Evolutionary conservation across 2,888 invertebrate genomes (phyloP).

Genomic region (Sycophila texana): DNA sequence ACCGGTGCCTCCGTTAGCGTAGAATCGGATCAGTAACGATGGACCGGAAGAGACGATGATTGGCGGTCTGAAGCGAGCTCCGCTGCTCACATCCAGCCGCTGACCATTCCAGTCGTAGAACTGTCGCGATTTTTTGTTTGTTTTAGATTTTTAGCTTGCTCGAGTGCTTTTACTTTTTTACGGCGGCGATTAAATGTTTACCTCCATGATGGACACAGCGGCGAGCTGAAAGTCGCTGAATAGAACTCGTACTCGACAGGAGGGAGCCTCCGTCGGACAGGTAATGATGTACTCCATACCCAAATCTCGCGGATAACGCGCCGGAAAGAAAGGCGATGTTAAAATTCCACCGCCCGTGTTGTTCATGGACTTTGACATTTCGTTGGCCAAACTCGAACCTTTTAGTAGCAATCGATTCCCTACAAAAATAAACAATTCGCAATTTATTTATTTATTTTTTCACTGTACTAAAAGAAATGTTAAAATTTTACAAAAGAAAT

Average conservation of each 20-base stretch:
- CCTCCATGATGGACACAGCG: slow-evolving; percentile 82
- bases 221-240: slow-evolving; percentile 84
- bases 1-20: slow-evolving; percentile 83
- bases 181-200: slow-evolving; percentile 61
- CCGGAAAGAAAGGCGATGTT: slow-evolving; percentile 83
- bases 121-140: slow-evolving; percentile 68
- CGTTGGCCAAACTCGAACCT: slow-evolving; percentile 64
- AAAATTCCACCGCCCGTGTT: slow-evolving; percentile 77
- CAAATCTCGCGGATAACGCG: slow-evolving; percentile 82
- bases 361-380: slow-evolving; percentile 67
- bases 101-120: slow-evolving; percentile 84
- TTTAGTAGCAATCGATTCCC: slow-evolving; percentile 77
- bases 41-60: slow-evolving; percentile 82
- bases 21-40: slow-evolving; percentile 81
- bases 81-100: slow-evolving; percentile 81
- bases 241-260: slow-evolving; percentile 80
- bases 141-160: too few species aligned
- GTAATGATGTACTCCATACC: slow-evolving; percentile 81
- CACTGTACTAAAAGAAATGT: too few species aligned
- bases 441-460: not conserved
- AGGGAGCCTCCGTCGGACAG: slow-evolving; percentile 77
- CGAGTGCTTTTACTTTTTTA: too few species aligned
- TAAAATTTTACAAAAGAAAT: too few species aligned
- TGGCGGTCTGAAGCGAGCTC: slow-evolving; percentile 83
- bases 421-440: slow-evolving; percentile 63